Evolutionary conservation across 2,888 invertebrate species (phyloP).

Genomic region (Drosophila conformis): DNA sequence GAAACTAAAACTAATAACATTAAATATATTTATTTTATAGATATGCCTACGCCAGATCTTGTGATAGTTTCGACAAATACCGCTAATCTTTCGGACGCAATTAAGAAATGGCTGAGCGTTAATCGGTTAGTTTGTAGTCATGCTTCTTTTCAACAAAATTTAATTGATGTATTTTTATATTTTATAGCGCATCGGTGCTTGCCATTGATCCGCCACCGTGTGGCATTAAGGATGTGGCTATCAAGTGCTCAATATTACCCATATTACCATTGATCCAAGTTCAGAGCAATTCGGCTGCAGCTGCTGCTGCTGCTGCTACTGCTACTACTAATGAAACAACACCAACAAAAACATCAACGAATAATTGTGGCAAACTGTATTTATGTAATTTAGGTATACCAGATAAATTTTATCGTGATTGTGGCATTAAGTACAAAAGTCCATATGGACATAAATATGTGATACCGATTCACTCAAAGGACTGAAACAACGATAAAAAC

Average conservation of each 20-base stretch:
- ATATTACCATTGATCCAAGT: conserved; percentile 88
- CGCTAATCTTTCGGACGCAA: conserved; percentile 85
- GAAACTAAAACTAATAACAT: background rate
- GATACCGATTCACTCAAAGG: conserved; percentile 89
- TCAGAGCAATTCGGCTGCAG: conserved; percentile 23
- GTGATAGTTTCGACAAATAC: conserved; percentile 84
- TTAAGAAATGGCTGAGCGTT: conserved; percentile 89
- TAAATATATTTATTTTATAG: conserved; percentile 60
- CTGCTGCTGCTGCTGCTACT: conserved; percentile 18
- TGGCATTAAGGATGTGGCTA: conserved; percentile 87
- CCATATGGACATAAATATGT: conserved; percentile 94
- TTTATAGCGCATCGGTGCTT: conserved; percentile 88
- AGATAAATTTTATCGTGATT: conserved; percentile 90
- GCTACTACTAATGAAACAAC: conserved; percentile 25
- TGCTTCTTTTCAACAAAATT: background rate
- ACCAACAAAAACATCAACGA: conserved; percentile 65
- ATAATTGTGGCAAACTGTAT: conserved; percentile 90
- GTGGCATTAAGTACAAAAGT: conserved; percentile 92
- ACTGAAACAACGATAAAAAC: conserved; percentile 82
- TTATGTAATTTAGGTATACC: conserved; percentile 94
- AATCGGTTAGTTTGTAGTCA: conserved; percentile 84
- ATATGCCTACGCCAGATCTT: conserved; percentile 85
- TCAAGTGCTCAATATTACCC: conserved; percentile 90
- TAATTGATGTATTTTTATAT: background rate
- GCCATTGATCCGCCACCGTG: conserved; percentile 91